Evolutionary conservation across 2,888 invertebrate species (phyloP).

Genomic region (Acronicta alni): DNA sequence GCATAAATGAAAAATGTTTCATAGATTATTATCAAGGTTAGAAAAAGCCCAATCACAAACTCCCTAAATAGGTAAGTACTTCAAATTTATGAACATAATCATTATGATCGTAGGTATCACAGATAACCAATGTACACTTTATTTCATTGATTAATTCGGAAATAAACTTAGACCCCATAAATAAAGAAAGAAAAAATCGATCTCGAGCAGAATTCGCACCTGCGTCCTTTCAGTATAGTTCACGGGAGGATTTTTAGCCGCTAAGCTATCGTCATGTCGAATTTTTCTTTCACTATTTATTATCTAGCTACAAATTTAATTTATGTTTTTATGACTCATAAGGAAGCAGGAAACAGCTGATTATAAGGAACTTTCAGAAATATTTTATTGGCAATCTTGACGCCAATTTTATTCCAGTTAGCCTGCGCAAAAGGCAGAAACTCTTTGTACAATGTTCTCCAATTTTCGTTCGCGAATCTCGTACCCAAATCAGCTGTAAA

Average conservation of each 20-base stretch:
- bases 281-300: no score
- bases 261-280: no score
- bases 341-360: slow-evolving; percentile 68
- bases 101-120: slow-evolving; percentile 29
- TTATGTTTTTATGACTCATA: slow-evolving; percentile 20
- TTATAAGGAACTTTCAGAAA: slow-evolving; percentile 88
- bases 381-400: slow-evolving; percentile 86
- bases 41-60: no score
- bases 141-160: slow-evolving; percentile 5
- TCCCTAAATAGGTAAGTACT: no score
- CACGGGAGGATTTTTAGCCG: no score
- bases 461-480: slow-evolving; percentile 89
- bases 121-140: slow-evolving; percentile 18
- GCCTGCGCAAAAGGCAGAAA: slow-evolving; percentile 88
- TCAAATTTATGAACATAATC: no score
- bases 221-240: no score
- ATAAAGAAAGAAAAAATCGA: no score
- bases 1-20: no score
- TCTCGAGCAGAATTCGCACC: no score
- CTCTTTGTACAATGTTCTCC: slow-evolving; percentile 89
- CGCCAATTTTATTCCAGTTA: slow-evolving; percentile 88
- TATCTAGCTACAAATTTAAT: no score
- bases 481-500: slow-evolving; percentile 88
- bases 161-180: background rate
- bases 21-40: no score